Conservation (phyloP, 2,888 invertebrate species). For the Diaphora mendica region DNA sequence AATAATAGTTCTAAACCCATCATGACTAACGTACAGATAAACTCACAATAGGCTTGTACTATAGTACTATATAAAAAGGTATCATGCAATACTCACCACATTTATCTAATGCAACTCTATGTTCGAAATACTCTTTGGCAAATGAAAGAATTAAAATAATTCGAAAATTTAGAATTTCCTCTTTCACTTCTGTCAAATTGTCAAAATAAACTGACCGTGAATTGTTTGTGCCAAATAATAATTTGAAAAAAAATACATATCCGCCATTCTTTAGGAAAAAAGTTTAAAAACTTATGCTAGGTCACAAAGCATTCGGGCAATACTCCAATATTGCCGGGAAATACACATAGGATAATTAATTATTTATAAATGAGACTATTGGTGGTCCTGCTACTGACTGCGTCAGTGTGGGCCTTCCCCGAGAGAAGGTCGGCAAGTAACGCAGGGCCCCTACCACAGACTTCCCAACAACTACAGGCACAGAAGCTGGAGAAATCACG, state of each 20-base stretch:
- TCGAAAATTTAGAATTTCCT: constrained; percentile 58
- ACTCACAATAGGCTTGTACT: too few relatives aligned
- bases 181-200: constrained; percentile 51
- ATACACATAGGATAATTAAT: constrained; percentile 52
- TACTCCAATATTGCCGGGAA: constrained; percentile 56
- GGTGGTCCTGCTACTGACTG: constrained; percentile 65
- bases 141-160: constrained; percentile 9
- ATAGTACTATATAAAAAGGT: too few relatives aligned
- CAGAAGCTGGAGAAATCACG: constrained; percentile 62
- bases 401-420: constrained; percentile 72
- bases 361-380: constrained; percentile 73
- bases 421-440: constrained; percentile 57
- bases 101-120: not conserved
- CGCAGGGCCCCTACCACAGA: constrained; percentile 49
- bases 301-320: constrained; percentile 52
- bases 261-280: constrained; percentile 60
- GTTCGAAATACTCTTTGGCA: constrained; percentile 4
- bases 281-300: constrained; percentile 15
- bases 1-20: too few relatives aligned
- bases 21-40: too few relatives aligned
- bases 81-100: too few relatives aligned
- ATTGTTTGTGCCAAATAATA: constrained; percentile 68
- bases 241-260: constrained; percentile 58
- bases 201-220: constrained; percentile 63
- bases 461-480: constrained; percentile 45